Base-by-base conservation (phyloP, 2,888 invertebrate species). In the Scrobipalpa costella region DNA sequence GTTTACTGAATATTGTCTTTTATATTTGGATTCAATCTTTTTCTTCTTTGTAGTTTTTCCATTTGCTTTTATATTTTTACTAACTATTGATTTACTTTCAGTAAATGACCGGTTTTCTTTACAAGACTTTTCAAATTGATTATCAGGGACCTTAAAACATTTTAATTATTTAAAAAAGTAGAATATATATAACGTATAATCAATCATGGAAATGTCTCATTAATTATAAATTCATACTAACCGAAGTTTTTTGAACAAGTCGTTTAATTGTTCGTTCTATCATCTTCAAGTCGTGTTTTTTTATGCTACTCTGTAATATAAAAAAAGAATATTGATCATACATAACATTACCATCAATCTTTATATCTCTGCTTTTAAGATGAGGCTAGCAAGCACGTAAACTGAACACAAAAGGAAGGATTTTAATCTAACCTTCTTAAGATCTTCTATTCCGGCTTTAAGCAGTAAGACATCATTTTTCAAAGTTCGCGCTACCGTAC, bases 371-470 rank as follows among this genome's bases (percentile, higher is more conserved):
- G 27, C 27, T 27, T 27, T 27, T 27, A 27, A 27, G 27, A 27
- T 2, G 2, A 27, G 27, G 27, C 27, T 27, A 27, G 27, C 27
- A 27, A 27, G 27, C 27, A 27, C 27, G 27, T 3, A 5, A 5
- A 27, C 5, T 27, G 2, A 27, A 58, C 21, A 11, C 13, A 59
- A 11, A 40, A 27, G 19, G 40, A 40, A 52, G 17, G 36, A 21
- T n/a, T n/a, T n/a, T n/a, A n/a, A n/a, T n/a, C 13, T 60, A 63
- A 87, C 89, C 81, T 86, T 89, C 69, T 84, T 86, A 0, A 86
- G 72, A 63, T 80, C 73, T 69, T 84, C 83, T 59, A 88, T 74
- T 72, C 87, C 81, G 27, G 70, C 66, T 66, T 75, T 79, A 13
- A 88, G 76, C 11, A 78, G 73, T 1, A 77, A 78, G 1, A 89